phyloP scores from a whole-genome alignment of 2,888 invertebrate species.

The Ptilodon capucinus region DNA sequence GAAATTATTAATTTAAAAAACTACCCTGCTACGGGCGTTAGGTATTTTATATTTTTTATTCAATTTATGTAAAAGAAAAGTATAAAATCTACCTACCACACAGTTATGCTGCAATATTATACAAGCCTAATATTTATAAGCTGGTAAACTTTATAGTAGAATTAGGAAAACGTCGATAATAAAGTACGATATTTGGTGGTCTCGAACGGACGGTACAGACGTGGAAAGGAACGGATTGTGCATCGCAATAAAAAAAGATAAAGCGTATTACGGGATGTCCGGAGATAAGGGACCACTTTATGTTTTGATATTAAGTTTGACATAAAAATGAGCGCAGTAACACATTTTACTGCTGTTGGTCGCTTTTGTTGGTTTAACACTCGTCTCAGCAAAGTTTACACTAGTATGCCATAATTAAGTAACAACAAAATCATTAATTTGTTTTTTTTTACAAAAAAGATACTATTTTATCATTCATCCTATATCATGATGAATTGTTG shows the following conservation, averaged over 20 bases:
- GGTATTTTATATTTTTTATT: neutral
- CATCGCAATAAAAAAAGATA: slow-evolving; percentile 67
- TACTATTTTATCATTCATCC: too few species aligned
- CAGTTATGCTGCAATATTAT: slow-evolving; percentile 13
- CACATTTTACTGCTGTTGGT: slow-evolving; percentile 53
- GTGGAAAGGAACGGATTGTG: slow-evolving; percentile 59
- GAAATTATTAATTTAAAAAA: neutral
- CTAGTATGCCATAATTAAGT: too few species aligned
- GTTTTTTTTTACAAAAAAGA: too few species aligned
- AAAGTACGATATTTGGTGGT: slow-evolving; percentile 35
- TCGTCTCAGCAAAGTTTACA: slow-evolving; percentile 19
- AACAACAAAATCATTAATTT: too few species aligned
- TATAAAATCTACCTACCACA: neutral
- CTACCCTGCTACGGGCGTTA: neutral
- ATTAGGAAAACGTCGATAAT: slow-evolving; percentile 33
- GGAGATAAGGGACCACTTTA: slow-evolving; percentile 66
- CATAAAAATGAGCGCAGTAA: slow-evolving; percentile 62
- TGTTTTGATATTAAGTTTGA: slow-evolving; percentile 68
- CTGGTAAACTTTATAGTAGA: slow-evolving; percentile 28
- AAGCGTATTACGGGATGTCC: slow-evolving; percentile 70
- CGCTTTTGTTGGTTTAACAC: slow-evolving; percentile 47
- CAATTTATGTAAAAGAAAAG: neutral
- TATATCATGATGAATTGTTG: too few species aligned
- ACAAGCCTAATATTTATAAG: slow-evolving; percentile 25
- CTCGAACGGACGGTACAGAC: slow-evolving; percentile 35